These are phyloP conservation scores for Scylla paramamosain DNA, from an alignment of 1,140 invertebrate species.

Conservation along the genomic window DNA sequence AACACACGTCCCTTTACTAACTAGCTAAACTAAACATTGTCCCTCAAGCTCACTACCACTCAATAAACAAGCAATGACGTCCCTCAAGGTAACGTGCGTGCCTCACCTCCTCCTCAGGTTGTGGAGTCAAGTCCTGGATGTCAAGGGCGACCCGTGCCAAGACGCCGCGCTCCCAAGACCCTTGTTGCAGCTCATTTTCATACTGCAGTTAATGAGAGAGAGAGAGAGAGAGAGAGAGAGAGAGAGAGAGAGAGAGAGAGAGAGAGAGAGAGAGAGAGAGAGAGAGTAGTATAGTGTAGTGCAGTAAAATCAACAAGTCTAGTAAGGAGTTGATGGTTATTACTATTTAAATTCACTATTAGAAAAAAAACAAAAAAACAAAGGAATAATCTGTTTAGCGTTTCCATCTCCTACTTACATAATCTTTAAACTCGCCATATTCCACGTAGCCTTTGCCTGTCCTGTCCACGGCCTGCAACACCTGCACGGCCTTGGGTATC, in stretches of 20 bases:
- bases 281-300: neutral
- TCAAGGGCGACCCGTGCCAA: conserved; percentile 44
- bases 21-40: too few relatives aligned
- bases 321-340: too few relatives aligned
- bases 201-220: conserved; percentile 26
- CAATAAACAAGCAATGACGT: too few relatives aligned
- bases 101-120: conserved; percentile 51
- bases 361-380: neutral
- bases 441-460: conserved; percentile 42
- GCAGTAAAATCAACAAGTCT: neutral
- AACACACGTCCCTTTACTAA: too few relatives aligned
- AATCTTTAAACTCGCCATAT: conserved; percentile 42
- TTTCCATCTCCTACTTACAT: conserved; percentile 36
- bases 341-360: too few relatives aligned
- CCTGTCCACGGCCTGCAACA: conserved; percentile 10
- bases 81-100: too few relatives aligned
- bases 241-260: neutral
- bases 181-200: neutral
- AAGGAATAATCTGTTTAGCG: neutral
- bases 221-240: too few relatives aligned
- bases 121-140: neutral
- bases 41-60: too few relatives aligned
- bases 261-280: conserved; percentile 43
- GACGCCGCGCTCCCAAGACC: conserved; percentile 58
- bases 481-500: conserved; percentile 28